Conservation (phyloP, 2,888 invertebrate species). For the Hanleya hanleyi region DNA sequence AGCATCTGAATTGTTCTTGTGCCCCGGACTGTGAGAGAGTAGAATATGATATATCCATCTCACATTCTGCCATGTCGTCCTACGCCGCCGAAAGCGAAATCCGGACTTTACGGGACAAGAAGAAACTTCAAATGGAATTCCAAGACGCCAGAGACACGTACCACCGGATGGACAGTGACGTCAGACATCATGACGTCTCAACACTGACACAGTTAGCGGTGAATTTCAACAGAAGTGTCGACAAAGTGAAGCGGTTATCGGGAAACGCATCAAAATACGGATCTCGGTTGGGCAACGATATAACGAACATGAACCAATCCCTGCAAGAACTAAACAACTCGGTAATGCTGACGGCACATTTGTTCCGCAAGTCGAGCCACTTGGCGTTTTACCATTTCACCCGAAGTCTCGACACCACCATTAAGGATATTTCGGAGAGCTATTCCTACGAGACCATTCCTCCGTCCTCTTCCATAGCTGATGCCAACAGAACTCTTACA, state of each 20-base stretch:
- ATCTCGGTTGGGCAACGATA: neutral
- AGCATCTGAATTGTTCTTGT: neutral
- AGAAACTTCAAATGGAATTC: neutral
- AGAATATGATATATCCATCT: neutral
- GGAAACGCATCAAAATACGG: neutral
- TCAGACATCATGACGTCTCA: neutral
- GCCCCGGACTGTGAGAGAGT: slow-evolving; percentile 3
- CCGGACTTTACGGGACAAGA: neutral
- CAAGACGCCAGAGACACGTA: slow-evolving; percentile 8
- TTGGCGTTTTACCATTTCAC: neutral
- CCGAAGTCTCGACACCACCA: neutral
- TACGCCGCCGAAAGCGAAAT: slow-evolving; percentile 6
- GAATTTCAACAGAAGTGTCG: neutral
- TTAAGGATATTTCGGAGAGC: slow-evolving; percentile 4
- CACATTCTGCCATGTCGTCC: slow-evolving; percentile 2
- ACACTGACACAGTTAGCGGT: neutral
- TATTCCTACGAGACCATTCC: neutral
- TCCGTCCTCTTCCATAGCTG: neutral
- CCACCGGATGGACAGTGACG: neutral
- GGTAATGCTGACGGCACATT: neutral
- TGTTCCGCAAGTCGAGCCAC: neutral
- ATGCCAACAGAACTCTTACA: neutral
- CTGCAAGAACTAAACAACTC: neutral
- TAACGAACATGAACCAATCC: neutral
- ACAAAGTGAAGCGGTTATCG: neutral